A percentile compares a stretch with the other conserved stretches of the same genome.
Evolutionary conservation across 1,140 invertebrate genomes (phyloP).

Genomic region (Ridgeia piscesae): DNA sequence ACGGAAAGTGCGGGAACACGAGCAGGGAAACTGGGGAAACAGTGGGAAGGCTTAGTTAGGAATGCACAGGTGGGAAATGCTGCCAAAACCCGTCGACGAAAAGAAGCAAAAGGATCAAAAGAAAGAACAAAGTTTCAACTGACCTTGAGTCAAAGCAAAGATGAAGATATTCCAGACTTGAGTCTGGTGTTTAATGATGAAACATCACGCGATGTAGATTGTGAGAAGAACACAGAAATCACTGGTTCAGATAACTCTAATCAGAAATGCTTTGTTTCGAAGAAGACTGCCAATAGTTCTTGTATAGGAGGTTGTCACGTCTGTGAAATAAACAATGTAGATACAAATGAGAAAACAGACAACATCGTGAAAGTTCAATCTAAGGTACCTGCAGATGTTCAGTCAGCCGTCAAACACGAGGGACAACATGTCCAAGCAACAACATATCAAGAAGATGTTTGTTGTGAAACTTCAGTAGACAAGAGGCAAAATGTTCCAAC

Average conservation of each 20-base stretch:
- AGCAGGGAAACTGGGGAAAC: slow-evolving; percentile 58
- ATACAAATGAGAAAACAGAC: not conserved
- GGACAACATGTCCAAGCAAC: not conserved
- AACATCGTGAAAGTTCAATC: not conserved
- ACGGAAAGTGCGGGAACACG: slow-evolving; percentile 67
- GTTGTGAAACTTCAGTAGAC: not conserved
- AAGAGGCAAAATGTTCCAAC: not conserved
- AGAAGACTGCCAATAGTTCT: not conserved
- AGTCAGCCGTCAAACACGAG: not conserved
- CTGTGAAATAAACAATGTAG: not conserved
- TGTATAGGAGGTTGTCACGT: no score
- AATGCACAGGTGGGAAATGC: slow-evolving; percentile 32
- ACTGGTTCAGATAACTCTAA: not conserved
- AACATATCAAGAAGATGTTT: not conserved
- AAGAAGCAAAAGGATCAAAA: not conserved
- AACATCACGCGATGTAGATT: not conserved
- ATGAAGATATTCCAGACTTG: not conserved
- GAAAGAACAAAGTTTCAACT: not conserved
- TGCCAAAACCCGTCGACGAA: not conserved
- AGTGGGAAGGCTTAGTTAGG: slow-evolving; percentile 43
- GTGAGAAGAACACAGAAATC: not conserved
- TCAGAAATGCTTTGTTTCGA: not conserved
- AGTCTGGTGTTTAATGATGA: not conserved
- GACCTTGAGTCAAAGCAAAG: not conserved
- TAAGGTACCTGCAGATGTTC: not conserved